Evolutionary conservation across 2,113 vertebrate genomes (phyloP).

Genomic region (Mesitornis unicolor): DNA sequence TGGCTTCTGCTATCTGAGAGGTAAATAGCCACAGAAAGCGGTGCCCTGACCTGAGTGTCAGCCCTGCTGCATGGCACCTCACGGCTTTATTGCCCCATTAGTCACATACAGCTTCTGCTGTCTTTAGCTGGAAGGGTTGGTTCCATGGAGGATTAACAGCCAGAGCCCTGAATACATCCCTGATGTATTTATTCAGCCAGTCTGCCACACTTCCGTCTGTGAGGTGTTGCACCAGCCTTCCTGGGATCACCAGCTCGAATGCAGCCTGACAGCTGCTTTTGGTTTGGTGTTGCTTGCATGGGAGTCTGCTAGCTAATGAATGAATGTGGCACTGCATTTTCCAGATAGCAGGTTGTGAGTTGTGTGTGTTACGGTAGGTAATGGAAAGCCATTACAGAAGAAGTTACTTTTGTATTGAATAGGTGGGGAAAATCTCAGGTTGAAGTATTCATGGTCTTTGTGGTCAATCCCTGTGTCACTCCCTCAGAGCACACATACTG

Average conservation of each 20-base stretch:
- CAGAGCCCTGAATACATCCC: too few species aligned
- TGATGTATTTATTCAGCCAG: not conserved
- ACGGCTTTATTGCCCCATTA: rapidly evolving
- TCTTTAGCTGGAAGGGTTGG: not conserved
- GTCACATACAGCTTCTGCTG: not conserved
- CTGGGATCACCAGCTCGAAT: not conserved
- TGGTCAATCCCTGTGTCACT: not conserved
- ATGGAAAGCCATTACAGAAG: rapidly evolving
- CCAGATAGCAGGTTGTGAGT: not conserved
- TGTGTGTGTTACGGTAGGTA: not conserved
- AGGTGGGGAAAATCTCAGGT: not conserved
- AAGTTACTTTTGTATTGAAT: not conserved
- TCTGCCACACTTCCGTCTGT: not conserved
- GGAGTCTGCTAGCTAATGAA: not conserved
- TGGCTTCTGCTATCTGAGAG: not conserved
- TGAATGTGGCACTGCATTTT: not conserved
- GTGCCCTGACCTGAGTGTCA: not conserved
- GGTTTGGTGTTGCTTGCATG: not conserved
- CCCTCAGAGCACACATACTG: not conserved
- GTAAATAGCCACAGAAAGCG: rapidly evolving
- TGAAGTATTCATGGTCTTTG: not conserved
- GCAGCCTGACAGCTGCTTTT: rapidly evolving
- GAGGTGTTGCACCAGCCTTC: not conserved
- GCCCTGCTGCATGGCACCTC: not conserved
- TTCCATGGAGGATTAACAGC: not conserved